A percentile compares a stretch with the other conserved stretches of the same genome.
These are phyloP conservation scores for Catharus bicknelli DNA, from an alignment of 2,113 vertebrate species.

Conservation along the genomic window DNA sequence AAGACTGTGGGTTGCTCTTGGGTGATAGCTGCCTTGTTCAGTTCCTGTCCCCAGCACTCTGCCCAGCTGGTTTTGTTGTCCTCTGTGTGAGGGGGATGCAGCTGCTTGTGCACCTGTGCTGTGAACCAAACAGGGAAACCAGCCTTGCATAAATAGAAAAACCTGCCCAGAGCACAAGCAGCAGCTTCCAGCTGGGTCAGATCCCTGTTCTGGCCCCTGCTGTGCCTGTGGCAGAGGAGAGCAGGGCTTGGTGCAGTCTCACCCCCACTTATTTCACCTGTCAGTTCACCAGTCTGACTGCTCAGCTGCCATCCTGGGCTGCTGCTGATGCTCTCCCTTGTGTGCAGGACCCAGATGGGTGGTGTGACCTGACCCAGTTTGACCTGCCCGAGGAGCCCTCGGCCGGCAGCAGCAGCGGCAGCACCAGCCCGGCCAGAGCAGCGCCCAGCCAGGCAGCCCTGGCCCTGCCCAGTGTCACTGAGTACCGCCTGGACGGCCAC, in stretches of 20 bases:
- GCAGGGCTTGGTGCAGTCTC: background rate
- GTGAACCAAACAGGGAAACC: constrained; percentile 1
- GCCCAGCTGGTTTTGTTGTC: background rate
- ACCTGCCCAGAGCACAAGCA: background rate
- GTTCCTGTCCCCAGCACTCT: background rate
- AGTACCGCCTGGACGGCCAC: constrained; percentile 91
- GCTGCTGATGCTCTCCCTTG: background rate
- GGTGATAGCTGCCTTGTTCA: background rate
- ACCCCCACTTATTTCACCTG: background rate
- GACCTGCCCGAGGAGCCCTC: constrained; percentile 86
- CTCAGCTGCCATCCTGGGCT: background rate
- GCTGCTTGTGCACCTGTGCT: constrained; percentile 44
- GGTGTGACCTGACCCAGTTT: constrained; percentile 93
- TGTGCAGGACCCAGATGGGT: constrained; percentile 87
- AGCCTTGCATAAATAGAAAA: background rate
- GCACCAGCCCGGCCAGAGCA: background rate
- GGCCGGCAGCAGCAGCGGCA: constrained; percentile 18
- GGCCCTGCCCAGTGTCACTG: constrained; percentile 70
- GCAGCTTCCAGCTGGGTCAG: background rate
- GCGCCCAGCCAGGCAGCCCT: background rate
- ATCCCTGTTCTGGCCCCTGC: background rate
- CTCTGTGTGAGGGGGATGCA: background rate
- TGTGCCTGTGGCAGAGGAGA: background rate
- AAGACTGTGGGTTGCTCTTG: background rate
- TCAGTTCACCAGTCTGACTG: background rate